Evolutionary conservation across 2,888 invertebrate species (phyloP), one percentile per base, ranked within the genome.

Genomic region (Acanthosoma haemorrhoidale): DNA sequence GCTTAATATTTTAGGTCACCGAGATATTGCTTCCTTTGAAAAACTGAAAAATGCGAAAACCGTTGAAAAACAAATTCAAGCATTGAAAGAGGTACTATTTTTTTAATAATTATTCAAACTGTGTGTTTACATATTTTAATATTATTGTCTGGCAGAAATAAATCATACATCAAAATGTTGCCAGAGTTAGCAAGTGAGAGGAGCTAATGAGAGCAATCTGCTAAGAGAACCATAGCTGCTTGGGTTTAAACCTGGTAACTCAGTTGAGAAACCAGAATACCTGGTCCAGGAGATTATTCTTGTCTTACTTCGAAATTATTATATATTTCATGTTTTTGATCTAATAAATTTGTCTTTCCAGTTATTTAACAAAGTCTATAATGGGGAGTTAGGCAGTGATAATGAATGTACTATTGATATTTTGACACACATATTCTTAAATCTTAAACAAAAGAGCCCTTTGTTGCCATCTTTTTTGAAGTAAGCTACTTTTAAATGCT

Each of bases 361-460:
- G 61, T 36, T 61, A 13, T 61, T 61, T 13, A 18, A 34, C 21
- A 6, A n/a, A 18, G 4, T 61, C 11, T 34, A 1, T 18, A 34
- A 18, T 61, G 13, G 11, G 16, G 36, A 25, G 13, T 34, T n/a
- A 1, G 61, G 21, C 13, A 13, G 4, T 34, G 21, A 61, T n/a
- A 2, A 38, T 25, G 13, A 5, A 13, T n/a, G 34, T 21, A 36
- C 36, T n/a, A 59, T 58, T 59, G 31, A 59, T 3, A n/a, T 64
- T 36, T 3, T 71, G 1, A 18, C 60, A 15, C 58, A 71, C 9
- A 31, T 67, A 36, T 43, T 69, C 13, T 41, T 71, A 2, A 58
- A 16, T 21, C 16, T 71, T 5, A 66, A 69, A 43, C 43, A 43
- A 5, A 69, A 71, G 15, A 71, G 71, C 11, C 69, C 71, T 18